phyloP scores from a whole-genome alignment of 2,797 vertebrate genomes.

The Anniella stebbinsi region DNA sequence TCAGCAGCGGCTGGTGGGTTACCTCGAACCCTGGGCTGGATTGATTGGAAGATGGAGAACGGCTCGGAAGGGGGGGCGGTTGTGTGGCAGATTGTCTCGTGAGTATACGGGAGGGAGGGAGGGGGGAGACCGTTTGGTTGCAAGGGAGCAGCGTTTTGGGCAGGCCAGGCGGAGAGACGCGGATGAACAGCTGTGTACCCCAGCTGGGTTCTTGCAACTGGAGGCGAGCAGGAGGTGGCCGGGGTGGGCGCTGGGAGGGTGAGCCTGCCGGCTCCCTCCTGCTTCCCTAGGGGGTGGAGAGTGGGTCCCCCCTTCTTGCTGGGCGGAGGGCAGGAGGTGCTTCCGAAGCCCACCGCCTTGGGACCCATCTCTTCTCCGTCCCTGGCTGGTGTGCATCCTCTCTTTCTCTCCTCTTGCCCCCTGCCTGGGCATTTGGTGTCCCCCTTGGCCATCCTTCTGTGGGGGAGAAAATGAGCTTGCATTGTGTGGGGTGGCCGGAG shows the following conservation, averaged over 20 bases:
- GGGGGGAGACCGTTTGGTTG: neutral
- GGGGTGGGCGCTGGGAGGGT: neutral
- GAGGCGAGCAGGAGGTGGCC: neutral
- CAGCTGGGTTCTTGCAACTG: neutral
- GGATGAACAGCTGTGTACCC: neutral
- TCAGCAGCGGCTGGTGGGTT: neutral
- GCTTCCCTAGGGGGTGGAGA: neutral
- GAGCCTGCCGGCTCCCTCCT: neutral
- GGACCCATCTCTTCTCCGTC: too few relatives aligned
- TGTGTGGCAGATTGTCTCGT: neutral
- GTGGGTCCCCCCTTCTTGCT: neutral
- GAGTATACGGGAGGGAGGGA: neutral
- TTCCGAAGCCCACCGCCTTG: too few relatives aligned
- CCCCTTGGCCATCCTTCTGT: neutral
- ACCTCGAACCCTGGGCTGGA: neutral
- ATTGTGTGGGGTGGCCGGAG: neutral
- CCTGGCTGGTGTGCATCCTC: too few relatives aligned
- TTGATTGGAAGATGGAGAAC: neutral
- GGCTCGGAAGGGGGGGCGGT: neutral
- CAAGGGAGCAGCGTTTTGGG: slow-evolving; percentile 10
- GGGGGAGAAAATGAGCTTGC: neutral
- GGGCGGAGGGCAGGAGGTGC: neutral
- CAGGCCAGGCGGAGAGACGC: neutral
- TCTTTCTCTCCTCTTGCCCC: too few relatives aligned
- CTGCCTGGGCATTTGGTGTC: neutral